Base-by-base conservation (phyloP, 2,888 invertebrate genomes). In the Cryptocephalus moraei region DNA sequence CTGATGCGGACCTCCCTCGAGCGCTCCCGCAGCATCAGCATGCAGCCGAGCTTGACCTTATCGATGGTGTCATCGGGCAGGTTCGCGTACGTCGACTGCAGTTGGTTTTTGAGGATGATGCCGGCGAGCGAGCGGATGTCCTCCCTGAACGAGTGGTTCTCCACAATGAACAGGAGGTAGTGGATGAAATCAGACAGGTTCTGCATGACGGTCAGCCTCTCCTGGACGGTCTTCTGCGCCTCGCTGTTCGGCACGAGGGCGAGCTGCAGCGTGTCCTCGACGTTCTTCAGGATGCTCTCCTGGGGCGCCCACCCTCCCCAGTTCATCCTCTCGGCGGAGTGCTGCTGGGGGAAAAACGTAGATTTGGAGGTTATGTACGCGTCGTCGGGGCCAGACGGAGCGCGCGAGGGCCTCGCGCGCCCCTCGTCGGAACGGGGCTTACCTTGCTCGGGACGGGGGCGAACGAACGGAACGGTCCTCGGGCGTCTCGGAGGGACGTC, bases 151-250 rank as follows among this genome's bases (percentile, higher is more conserved):
- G 84, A 85, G 54, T 92, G 76, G 76, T 94, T 91, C 50, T 93
- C 92, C 63, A 99, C 78, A 59, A 99, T 93, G 75, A 91, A 96
- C 66, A 97, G 91, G 62, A 99, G 80, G 73, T 99, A 99, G 71
- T 95, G 96, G 71, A 95, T 94, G 74, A 99, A 99, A 70, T 97
- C 94, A 58, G 96, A 91, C 75, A 91, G 93, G 69, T 88, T 91
- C 73, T 96, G 96, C 63, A 99, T 77, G 73, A 94, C 89, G 75
- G 93, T 92, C 71, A 99, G 79, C 87, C 94, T 94, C 87, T 95
- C 86, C 81, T 97, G 96, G 62, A 97, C 96, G 61, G 86, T 85
- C 70, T 90, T 81, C 73, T 99, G 99, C 46, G 91, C 91, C 58
- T 86, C 88, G 63, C 89, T 96, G 73, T 96, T 93, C 49, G 95